Evolutionary conservation across 2,888 invertebrate genomes (phyloP).

Genomic region (Frankliniella intonsa): DNA sequence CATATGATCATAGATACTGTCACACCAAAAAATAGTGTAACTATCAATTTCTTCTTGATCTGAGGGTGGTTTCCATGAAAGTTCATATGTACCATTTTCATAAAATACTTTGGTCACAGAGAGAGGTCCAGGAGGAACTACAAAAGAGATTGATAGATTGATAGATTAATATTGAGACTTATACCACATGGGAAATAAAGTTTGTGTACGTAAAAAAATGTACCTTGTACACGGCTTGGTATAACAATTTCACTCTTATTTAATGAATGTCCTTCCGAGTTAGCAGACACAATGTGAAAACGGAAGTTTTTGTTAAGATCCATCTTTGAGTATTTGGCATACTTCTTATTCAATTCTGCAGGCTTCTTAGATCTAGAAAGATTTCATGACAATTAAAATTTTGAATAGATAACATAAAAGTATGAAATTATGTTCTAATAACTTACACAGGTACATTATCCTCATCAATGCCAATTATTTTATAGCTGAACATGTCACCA

Average conservation of each 20-base stretch:
- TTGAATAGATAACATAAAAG: constrained; percentile 19
- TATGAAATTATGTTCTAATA: constrained; percentile 16
- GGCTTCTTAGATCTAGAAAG: constrained; percentile 45
- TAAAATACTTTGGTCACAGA: constrained; percentile 69
- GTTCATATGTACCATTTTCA: constrained; percentile 64
- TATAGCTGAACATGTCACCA: constrained; percentile 69
- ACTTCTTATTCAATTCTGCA: constrained; percentile 55
- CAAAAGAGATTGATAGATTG: constrained; percentile 37
- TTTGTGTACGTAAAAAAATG: constrained; percentile 27
- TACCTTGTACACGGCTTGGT: constrained; percentile 54
- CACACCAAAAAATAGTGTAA: constrained; percentile 81
- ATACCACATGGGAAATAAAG: background rate
- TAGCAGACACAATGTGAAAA: constrained; percentile 59
- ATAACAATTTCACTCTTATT: constrained; percentile 57
- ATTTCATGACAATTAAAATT: background rate
- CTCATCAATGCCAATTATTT: constrained; percentile 51
- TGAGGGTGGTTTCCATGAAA: constrained; percentile 65
- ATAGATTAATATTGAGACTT: constrained; percentile 34
- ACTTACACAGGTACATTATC: constrained; percentile 41
- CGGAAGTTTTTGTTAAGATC: constrained; percentile 47
- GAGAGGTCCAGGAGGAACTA: constrained; percentile 51
- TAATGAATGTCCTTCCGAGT: constrained; percentile 56
- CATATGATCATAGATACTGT: constrained; percentile 54
- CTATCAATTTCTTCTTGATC: constrained; percentile 45
- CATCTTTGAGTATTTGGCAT: constrained; percentile 56